Percentiles rank a stretch among this genome's conserved stretches.
phyloP scores from a whole-genome alignment of 2,888 invertebrate species.

The Macrosiphum euphorbiae region DNA sequence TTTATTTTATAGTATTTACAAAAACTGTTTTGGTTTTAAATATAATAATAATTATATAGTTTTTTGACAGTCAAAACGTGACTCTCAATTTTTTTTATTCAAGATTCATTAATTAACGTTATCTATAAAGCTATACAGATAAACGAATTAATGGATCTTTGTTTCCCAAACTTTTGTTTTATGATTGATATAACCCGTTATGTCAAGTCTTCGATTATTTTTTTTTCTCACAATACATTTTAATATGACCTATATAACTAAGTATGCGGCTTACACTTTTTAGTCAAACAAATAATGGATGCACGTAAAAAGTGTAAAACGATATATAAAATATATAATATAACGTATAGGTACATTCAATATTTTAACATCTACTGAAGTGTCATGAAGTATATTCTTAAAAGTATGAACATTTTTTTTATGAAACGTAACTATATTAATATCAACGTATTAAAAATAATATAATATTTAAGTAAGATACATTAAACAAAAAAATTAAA shows the following conservation, averaged over 20 bases:
- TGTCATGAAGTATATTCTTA: neutral
- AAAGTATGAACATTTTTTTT: neutral
- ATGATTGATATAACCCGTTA: constrained; percentile 41
- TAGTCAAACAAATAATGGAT: neutral
- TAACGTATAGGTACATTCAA: neutral
- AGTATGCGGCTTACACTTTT: neutral
- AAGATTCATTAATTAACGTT: constrained; percentile 42
- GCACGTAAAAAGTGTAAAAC: neutral
- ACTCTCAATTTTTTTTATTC: neutral
- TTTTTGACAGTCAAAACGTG: neutral
- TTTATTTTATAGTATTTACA: neutral
- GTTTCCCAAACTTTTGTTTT: constrained; percentile 41
- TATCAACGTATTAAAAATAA: neutral
- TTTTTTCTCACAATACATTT: constrained; percentile 1
- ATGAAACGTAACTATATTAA: neutral
- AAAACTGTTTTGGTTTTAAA: neutral
- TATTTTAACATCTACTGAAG: neutral
- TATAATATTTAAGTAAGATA: neutral
- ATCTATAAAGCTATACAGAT: neutral
- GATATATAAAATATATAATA: neutral
- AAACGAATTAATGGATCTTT: constrained; percentile 42
- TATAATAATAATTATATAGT: neutral
- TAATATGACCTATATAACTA: neutral
- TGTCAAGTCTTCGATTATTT: constrained; percentile 7
- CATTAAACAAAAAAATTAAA: neutral